phyloP scores from a whole-genome alignment of 2,113 vertebrate species.

The Heterochromis multidens region DNA sequence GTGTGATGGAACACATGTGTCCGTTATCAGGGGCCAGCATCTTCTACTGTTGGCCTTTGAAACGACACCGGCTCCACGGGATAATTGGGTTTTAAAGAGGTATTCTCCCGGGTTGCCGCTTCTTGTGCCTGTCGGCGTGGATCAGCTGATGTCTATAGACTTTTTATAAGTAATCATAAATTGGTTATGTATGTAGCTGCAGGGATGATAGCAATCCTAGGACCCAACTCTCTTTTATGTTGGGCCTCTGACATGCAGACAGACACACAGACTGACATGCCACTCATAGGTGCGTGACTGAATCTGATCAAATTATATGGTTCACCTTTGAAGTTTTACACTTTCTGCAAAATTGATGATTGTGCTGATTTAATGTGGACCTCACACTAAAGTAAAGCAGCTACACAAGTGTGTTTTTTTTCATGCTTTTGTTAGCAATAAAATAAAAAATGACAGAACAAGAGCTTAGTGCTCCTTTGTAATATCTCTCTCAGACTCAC shows the following conservation, averaged over 20 bases:
- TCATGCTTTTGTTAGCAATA: not conserved
- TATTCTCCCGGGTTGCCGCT: constrained; percentile 62
- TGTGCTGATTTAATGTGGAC: not conserved
- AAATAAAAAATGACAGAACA: not conserved
- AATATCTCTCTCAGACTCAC: not conserved
- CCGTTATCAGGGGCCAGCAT: constrained; percentile 69
- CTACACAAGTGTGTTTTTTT: not conserved
- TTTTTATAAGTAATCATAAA: constrained; percentile 57
- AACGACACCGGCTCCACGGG: constrained; percentile 61
- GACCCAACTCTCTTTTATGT: constrained; percentile 22
- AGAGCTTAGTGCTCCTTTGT: not conserved
- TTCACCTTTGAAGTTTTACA: constrained; percentile 41
- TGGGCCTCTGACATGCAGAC: constrained; percentile 33
- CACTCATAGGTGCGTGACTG: constrained; percentile 17
- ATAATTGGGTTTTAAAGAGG: constrained; percentile 72
- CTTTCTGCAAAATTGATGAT: not conserved
- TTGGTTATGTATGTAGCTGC: constrained; percentile 61
- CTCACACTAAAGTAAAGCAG: not conserved
- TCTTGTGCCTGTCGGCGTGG: constrained; percentile 42
- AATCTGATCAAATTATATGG: constrained; percentile 45
- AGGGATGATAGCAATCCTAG: constrained; percentile 43
- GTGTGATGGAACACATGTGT: constrained; percentile 78
- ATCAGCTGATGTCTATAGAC: constrained; percentile 67
- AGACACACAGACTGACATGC: not conserved
- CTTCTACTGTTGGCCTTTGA: constrained; percentile 72